Evolutionary conservation across 2,888 invertebrate genomes (phyloP).

Genomic region (Thelaira solivaga): DNA sequence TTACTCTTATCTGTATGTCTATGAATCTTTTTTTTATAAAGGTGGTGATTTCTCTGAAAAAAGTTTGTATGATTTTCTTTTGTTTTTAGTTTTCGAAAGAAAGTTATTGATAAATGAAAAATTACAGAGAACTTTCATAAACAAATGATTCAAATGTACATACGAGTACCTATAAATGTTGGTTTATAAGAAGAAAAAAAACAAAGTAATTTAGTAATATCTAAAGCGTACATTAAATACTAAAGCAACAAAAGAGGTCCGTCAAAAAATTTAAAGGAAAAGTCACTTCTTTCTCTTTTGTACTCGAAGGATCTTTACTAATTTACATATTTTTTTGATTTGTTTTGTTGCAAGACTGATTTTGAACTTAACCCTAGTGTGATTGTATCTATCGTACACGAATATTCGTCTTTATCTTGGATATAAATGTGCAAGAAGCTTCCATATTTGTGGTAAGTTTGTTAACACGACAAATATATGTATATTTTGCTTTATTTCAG

Average conservation of each 20-base stretch:
- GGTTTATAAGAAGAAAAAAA: too few species aligned
- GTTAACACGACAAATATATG: background rate
- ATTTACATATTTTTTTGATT: slow-evolving; percentile 51
- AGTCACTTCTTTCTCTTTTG: too few species aligned
- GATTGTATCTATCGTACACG: background rate
- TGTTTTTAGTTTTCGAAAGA: too few species aligned
- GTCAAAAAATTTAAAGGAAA: slow-evolving; percentile 3
- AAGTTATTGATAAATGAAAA: too few species aligned
- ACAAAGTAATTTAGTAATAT: too few species aligned
- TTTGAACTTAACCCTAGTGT: slow-evolving; percentile 4
- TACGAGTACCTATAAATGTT: too few species aligned
- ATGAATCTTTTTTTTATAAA: too few species aligned
- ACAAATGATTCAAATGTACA: too few species aligned
- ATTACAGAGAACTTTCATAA: too few species aligned
- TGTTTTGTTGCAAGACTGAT: slow-evolving; percentile 58
- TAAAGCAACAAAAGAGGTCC: background rate
- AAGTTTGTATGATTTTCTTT: too few species aligned
- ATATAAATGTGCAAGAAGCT: background rate
- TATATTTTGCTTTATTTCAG: background rate
- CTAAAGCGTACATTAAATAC: background rate
- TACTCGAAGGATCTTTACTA: slow-evolving; percentile 26
- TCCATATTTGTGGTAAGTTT: slow-evolving; percentile 24
- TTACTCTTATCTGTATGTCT: too few species aligned
- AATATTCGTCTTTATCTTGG: background rate
- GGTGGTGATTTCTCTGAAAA: too few species aligned